Evolutionary conservation across 2,888 invertebrate species (phyloP).

Genomic region (Drosophila incognita): DNA sequence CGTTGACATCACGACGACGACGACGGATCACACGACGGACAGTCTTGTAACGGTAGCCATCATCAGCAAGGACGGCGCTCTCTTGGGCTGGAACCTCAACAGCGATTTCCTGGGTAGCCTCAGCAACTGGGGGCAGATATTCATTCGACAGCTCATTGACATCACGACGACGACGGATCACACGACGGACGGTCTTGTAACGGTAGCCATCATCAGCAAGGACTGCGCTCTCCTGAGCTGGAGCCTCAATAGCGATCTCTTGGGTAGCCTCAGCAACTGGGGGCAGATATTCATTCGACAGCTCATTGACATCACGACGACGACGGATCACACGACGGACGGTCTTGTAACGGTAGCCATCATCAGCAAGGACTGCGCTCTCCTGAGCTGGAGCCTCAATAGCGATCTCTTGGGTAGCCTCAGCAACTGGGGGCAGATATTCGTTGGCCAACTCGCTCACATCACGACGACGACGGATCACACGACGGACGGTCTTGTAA

Average conservation of each 20-base stretch:
- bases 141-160: conserved; percentile 68
- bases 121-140: conserved; percentile 73
- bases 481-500: conserved; percentile 74
- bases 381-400: conserved; percentile 34
- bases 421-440: conserved; percentile 49
- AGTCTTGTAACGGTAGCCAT: conserved; percentile 77
- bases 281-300: conserved; percentile 54
- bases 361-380: conserved; percentile 48
- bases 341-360: conserved; percentile 70
- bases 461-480: conserved; percentile 76
- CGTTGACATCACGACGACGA: conserved; percentile 74
- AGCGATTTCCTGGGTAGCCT: conserved; percentile 34
- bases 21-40: conserved; percentile 64
- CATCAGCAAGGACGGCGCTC: conserved; percentile 47
- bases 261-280: conserved; percentile 49
- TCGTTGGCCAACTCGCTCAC: conserved; percentile 65
- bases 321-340: conserved; percentile 63
- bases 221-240: conserved; percentile 52
- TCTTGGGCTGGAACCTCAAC: conserved; percentile 47
- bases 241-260: conserved; percentile 32
- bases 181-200: conserved; percentile 73
- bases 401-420: conserved; percentile 21
- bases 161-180: conserved; percentile 77
- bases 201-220: conserved; percentile 72
- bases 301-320: conserved; percentile 58